A percentile compares a stretch with the other conserved stretches of the same genome.
phyloP scores from a whole-genome alignment of 2,797 vertebrate genomes.

The Ceryle rudis region DNA sequence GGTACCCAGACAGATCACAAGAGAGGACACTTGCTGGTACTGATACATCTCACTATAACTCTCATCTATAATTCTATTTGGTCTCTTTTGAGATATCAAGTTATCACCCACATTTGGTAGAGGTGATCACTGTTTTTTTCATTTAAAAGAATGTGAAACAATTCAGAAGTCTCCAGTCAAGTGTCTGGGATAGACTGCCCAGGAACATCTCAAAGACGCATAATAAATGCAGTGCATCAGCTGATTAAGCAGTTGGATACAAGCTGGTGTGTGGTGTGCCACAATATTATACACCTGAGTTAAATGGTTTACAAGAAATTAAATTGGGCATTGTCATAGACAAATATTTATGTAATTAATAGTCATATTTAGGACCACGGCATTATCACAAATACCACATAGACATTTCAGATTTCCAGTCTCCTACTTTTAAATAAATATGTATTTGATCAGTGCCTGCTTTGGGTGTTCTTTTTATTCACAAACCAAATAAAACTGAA shows the following conservation, averaged over 20 bases:
- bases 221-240: not conserved
- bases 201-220: not conserved
- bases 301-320: not conserved
- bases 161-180: not conserved
- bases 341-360: not conserved
- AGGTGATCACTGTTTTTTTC: not conserved
- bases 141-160: not conserved
- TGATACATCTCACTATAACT: not conserved
- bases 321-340: not conserved
- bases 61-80: not conserved
- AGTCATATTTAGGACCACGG: not conserved
- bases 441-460: not conserved
- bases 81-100: not conserved
- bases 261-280: not conserved
- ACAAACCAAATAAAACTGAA: not conserved
- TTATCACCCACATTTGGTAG: not conserved
- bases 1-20: not conserved
- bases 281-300: not conserved
- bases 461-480: slow-evolving; percentile 18
- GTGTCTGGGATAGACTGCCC: not conserved
- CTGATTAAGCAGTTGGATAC: not conserved
- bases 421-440: not conserved
- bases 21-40: not conserved
- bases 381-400: slow-evolving; percentile 2
- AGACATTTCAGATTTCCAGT: not conserved